Base-by-base conservation (phyloP, 1,140 invertebrate genomes). In the Drosophila insularis region DNA sequence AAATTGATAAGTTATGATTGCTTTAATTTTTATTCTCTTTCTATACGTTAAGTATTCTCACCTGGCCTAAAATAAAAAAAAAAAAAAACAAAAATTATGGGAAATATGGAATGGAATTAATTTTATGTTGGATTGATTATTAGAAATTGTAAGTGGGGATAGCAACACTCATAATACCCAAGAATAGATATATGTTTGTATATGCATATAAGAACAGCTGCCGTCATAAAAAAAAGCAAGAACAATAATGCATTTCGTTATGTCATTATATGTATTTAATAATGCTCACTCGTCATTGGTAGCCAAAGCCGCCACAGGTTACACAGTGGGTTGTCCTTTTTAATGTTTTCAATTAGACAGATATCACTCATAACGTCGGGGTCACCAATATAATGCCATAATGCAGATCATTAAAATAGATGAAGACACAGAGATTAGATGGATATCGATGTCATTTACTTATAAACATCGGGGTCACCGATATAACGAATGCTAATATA, bases 1-100 rank as follows among this genome's bases (percentile, higher is more conserved):
- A 50, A 70, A 65, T 71, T 71, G 84, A 74, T 84, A 80, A 80
- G 73, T 89, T 89, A 89, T 89, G 82, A 86, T 86, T 76, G 69
- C 75, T 53, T 63, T 53, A 66, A 63, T 54, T 85, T 86, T 74
- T 59, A 58, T 76, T 71, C 63, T 74, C 74, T 69, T 13, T 37
- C 11, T 54, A 23, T 56, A 8, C 35, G 54, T 27, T 58, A 66
- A 53, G 65, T 40, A 86, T 87, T 86, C 82, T 86, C 82, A 87
- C 71, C 82, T 86, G 82, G 67, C 70, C 19, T 11, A 35, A 35
- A 35, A 35, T 8, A 35, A 35, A 35, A 35, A 1, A 32, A 1
- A 32, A 32, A 8, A 4, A 32, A 35, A 27, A 27, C 1, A 10
- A 37, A 50, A 11, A 46, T 2, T 14, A 46, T 46, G 43, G 17